Evolutionary conservation across 2,888 invertebrate genomes (phyloP), one percentile per base, ranked within the genome.

Genomic region (Ferrisia virgata): DNA sequence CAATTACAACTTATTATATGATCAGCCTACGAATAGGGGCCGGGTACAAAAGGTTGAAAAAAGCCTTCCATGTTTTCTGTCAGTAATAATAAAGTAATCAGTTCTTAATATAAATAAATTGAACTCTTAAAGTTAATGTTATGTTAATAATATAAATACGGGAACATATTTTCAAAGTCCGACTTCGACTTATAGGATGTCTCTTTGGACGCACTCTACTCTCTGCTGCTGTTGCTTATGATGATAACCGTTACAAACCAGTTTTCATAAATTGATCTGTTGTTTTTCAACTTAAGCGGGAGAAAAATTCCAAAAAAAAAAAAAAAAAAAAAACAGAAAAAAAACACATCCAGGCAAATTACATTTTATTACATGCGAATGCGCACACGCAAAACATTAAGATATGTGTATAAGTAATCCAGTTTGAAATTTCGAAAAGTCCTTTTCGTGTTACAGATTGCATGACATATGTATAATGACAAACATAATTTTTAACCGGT

Each of bases 51-150:
- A 36, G 72, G 33, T 76, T 33, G 28, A 76, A 36, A 76, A 76
- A 76, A 76, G 3, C 31, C 72, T 76, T 76, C 72, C 72, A 76
- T 76, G 72, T 76, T 76, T 76, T 76, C 72, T 76, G 72, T 76
- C 72, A 76, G 72, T 76, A 76, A 76, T 76, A 76, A 76, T 76
- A 76, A 76, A 76, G 72, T 76, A 76, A 76, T 76, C 72, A 76
- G 72, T 36, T 76, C 36, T 76, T 76, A 36, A 76, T 76, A 76
- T 76, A 76, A 76, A 76, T 76, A 76, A 76, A 76, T 76, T 76
- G 72, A 76, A 76, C 72, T 76, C 72, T 36, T 76, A 76, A 76
- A 76, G 33, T 76, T 76, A 76, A 76, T 76, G 72, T 76, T 76
- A 76, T 76, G 72, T 76, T 76, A 76, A 76, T 76, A 76, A 76